These are phyloP conservation scores for Drosophila neutralis DNA, from an alignment of 2,888 invertebrate genomes.

Conservation along the genomic window DNA sequence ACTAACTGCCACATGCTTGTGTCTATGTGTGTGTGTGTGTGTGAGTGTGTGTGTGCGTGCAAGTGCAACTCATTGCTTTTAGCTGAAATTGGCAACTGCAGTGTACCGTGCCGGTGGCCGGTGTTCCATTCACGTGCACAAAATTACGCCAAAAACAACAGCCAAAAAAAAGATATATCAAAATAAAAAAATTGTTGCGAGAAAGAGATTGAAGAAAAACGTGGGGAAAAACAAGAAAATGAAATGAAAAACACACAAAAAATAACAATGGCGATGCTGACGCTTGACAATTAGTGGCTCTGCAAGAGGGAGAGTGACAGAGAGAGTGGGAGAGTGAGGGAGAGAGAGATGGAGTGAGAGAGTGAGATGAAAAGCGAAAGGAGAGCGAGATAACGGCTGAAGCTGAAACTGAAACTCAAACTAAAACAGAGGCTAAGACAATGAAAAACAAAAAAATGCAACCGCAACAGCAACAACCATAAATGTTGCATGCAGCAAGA, in stretches of 20 bases:
- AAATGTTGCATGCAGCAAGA: slow-evolving; percentile 39
- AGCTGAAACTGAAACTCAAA: slow-evolving; percentile 32
- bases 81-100: slow-evolving; percentile 49
- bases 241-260: slow-evolving; percentile 27
- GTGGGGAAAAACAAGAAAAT: slow-evolving; percentile 28
- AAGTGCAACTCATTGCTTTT: slow-evolving; percentile 52
- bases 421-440: slow-evolving; percentile 16
- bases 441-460: slow-evolving; percentile 41
- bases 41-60: neutral
- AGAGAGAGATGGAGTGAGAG: neutral
- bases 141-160: slow-evolving; percentile 52
- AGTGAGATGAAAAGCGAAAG: slow-evolving; percentile 5
- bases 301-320: neutral
- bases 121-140: slow-evolving; percentile 66
- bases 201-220: neutral
- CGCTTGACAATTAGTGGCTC: slow-evolving; percentile 58
- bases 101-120: slow-evolving; percentile 61
- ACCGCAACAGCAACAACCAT: slow-evolving; percentile 28
- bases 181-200: slow-evolving; percentile 3
- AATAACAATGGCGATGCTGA: slow-evolving; percentile 41
- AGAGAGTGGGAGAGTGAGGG: neutral
- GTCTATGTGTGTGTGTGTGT: neutral
- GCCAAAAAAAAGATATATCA: slow-evolving; percentile 34
- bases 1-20: neutral
- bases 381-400: slow-evolving; percentile 23